Base-by-base conservation (phyloP, 2,113 vertebrate genomes). In the Scomber scombrus region DNA sequence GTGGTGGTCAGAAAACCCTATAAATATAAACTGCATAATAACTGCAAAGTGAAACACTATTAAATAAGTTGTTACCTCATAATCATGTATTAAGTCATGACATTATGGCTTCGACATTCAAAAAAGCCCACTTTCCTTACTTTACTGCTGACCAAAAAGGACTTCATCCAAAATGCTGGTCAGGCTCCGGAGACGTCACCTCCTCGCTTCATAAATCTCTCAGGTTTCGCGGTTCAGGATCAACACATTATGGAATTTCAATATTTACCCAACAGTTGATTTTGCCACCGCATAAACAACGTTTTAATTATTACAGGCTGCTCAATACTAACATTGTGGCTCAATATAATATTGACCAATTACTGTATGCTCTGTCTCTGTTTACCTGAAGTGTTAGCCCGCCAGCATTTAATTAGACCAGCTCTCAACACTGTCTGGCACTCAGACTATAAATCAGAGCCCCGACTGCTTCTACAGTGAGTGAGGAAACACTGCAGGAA, bases 21-120 rank as follows among this genome's bases (percentile, higher is more conserved):
- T 34, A 76, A 79, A 75, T 68, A 75, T 62, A 70, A 75, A 46
- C 34, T 7, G 51, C 7, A 40, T 80, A 70, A 75, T 75, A 31
- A 40, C 50, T 69, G 19, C 81, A 74, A 40, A 63, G 54, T 58
- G 49, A 45, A 57, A 31, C 45, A 21, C 40, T 16, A 61, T 49
- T 62, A 65, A 70, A 61, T 3, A n/a, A 54, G 45, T 21, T 47
- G 55, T 52, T 67, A 65, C 34, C 79, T 75, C 75, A 57, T 71
- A 70, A 65, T 78, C 56, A 58, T 66, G 60, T n/a, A 55, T 78
- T 81, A 61, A 40, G 12, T 64, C 40, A 46, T 64, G 21, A 49
- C 5, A 40, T 40, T 40, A 72, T 60, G 29, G 57, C 26, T 72
- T 72, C 40, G 61, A 18, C 13, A 23, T 51, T 61, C 57, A 60